Evolutionary conservation across 1,140 invertebrate species (phyloP).

Genomic region (Cryptotermes secundus): DNA sequence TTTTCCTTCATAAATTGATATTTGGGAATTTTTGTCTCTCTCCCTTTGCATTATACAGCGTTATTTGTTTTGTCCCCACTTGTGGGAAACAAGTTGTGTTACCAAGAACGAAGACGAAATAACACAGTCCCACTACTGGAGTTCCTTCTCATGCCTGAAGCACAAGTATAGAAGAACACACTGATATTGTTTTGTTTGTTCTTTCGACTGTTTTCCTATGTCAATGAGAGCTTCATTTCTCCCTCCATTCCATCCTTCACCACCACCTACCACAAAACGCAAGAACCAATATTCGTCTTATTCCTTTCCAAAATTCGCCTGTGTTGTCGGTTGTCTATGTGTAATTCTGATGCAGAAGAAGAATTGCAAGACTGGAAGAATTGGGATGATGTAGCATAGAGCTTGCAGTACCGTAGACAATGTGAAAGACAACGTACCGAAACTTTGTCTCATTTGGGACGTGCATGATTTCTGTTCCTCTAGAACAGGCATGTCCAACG

Average conservation of each 20-base stretch:
- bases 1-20: background rate
- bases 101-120: too few relatives aligned
- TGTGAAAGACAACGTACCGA: too few relatives aligned
- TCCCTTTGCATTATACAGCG: background rate
- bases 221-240: background rate
- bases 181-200: constrained; percentile 7
- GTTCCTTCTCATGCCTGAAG: background rate
- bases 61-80: background rate
- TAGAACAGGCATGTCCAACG: too few relatives aligned
- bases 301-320: background rate
- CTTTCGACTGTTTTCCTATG: background rate
- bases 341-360: too few relatives aligned
- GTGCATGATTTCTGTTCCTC: too few relatives aligned
- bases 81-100: background rate
- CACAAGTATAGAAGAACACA: background rate
- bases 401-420: too few relatives aligned
- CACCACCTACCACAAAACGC: background rate
- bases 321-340: too few relatives aligned
- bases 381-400: too few relatives aligned
- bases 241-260: background rate
- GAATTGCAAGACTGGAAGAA: too few relatives aligned
- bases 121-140: background rate
- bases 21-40: background rate
- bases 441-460: too few relatives aligned
- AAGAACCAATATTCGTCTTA: too few relatives aligned